Conservation (phyloP, 2,113 vertebrate species). For the Ciconia stormi region DNA sequence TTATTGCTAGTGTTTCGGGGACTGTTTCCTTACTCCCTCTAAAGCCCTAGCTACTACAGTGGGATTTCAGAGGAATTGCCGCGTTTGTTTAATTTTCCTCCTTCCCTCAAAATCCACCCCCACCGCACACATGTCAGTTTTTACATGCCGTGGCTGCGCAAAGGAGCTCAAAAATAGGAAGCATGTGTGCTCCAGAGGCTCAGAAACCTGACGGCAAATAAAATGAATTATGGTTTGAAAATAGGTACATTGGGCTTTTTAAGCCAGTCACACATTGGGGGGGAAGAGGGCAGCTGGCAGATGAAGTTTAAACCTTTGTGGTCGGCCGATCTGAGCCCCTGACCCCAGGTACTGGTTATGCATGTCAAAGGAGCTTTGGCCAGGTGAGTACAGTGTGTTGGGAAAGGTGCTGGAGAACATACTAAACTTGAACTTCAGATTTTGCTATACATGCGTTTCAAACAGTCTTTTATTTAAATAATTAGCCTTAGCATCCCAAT, state of each 20-base stretch:
- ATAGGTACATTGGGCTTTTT: background rate
- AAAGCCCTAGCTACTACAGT: background rate
- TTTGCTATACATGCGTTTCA: background rate
- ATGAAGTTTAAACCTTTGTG: background rate
- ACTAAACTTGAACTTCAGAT: background rate
- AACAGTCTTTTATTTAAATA: background rate
- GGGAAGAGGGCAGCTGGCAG: background rate
- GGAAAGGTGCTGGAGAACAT: background rate
- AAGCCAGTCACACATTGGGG: background rate
- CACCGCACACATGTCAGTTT: background rate
- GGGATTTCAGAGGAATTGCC: background rate
- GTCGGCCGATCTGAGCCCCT: background rate
- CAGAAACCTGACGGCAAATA: constrained; percentile 24
- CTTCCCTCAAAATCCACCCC: background rate
- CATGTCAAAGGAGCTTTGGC: background rate
- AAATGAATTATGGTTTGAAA: constrained; percentile 18
- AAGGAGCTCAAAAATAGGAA: constrained; percentile 24
- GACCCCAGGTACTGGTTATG: background rate
- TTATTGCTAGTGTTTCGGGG: background rate
- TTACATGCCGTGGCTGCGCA: background rate
- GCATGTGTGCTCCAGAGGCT: constrained; percentile 31
- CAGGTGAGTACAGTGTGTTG: background rate
- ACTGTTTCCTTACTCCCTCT: background rate
- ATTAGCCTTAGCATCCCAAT: background rate
- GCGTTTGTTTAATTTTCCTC: background rate